Evolutionary conservation across 2,113 vertebrate species (phyloP), one percentile per base, ranked within the genome.

Genomic region (Halichoerus grypus): DNA sequence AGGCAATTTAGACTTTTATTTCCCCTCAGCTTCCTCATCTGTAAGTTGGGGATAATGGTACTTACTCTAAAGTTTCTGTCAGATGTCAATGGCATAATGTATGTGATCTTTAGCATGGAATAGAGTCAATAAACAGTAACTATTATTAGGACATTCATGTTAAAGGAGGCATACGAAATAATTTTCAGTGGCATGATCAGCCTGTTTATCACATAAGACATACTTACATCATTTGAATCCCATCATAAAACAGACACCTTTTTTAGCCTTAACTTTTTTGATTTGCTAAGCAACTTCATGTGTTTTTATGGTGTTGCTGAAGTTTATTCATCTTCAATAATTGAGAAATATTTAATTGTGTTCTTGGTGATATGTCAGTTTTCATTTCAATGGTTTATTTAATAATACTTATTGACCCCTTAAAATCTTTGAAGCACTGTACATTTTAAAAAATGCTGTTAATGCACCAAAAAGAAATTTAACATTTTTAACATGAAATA

Each of bases 301-400:
- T 79, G 4, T 14, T 80, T 83, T 85, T 59, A 72, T 22, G 31
- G 71, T n/a, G 61, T 76, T 59, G 33, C 0, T 86, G 11, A 89
- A 77, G 21, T 84, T 59, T 69, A 55, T 87, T 71, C 42, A 61
- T 55, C 85, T 95, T 89, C 19, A 55, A n/a, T 33, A 53, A 90
- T 76, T 28, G 63, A 59, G 13, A 84, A 77, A 69, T 65, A 16
- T 1, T 42, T 74, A 13, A 72, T 79, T 67, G 7, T 9, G 5
- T 49, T 94, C 86, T 46, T 83, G 69, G 79, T 67, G 15, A 49
- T 33, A 80, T 61, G 6, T 11, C 61, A 0, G 1, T 36, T 71
- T 91, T 91, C 28, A 89, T 63, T 71, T 65, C 28, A 55, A n/a
- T 83, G 19, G 5, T n/a, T 82, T 92, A 69, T n/a, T 94, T 93